Conservation (phyloP, 2,113 vertebrate species). For the Heteronetta atricapilla region DNA sequence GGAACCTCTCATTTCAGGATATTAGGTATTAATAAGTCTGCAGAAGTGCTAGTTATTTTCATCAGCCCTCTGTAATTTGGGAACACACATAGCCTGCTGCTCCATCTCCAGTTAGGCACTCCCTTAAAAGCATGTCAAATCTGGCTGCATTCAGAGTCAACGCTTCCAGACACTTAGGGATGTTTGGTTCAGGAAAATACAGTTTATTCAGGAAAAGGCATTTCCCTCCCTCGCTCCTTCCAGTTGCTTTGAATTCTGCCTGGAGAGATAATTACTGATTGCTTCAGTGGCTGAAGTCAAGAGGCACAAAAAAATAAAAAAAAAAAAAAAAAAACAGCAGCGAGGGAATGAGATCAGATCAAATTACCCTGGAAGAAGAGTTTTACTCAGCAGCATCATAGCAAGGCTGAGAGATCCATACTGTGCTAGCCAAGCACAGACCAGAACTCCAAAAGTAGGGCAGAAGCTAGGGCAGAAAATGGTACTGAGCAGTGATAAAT, state of each 20-base stretch:
- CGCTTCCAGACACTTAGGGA: neutral
- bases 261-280: neutral
- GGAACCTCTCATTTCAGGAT: neutral
- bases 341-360: neutral
- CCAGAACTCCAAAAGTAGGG: neutral
- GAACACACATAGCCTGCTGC: neutral
- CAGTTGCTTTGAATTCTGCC: neutral
- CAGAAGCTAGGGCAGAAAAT: neutral
- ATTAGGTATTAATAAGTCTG: neutral
- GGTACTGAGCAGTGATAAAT: neutral
- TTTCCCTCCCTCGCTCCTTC: neutral
- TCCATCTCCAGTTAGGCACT: neutral
- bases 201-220: neutral
- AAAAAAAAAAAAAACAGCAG: neutral
- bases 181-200: neutral
- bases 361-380: neutral
- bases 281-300: neutral
- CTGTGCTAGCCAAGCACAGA: neutral
- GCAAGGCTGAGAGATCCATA: neutral
- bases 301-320: neutral
- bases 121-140: neutral
- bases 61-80: neutral
- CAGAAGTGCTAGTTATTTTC: neutral
- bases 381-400: neutral
- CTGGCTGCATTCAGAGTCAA: neutral